A percentile compares a stretch with the other conserved stretches of the same genome.
phyloP scores from a whole-genome alignment of 2,888 invertebrate species.

The Sinodicranocentrus sp. region DNA sequence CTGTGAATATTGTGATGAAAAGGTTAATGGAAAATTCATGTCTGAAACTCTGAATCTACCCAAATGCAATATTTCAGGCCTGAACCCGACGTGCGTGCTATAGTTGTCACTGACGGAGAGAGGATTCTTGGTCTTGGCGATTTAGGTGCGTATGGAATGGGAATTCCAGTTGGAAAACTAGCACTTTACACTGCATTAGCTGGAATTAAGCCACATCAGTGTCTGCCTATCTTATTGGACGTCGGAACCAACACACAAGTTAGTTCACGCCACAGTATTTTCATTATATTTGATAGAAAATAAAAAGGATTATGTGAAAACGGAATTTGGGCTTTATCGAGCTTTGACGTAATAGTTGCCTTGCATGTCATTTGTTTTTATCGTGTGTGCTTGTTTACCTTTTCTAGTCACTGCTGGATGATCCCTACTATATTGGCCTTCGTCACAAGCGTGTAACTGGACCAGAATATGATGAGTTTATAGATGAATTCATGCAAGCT shows the following conservation, averaged over 20 bases:
- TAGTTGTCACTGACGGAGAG: slow-evolving; percentile 99
- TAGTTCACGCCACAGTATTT: no score
- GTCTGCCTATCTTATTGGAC: slow-evolving; percentile 95
- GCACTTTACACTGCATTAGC: slow-evolving; percentile 98
- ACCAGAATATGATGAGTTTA: slow-evolving; percentile 91
- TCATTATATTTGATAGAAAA: no score
- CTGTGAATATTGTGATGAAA: no score
- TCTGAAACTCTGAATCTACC: not conserved
- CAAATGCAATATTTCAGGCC: slow-evolving; percentile 82
- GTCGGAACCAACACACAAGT: slow-evolving; percentile 94
- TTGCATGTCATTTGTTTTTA: not conserved
- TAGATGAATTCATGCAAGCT: slow-evolving; percentile 98
- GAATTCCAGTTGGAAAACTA: slow-evolving; percentile 98
- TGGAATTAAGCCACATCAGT: slow-evolving; percentile 96
- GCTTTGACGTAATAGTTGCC: no score
- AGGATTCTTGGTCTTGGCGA: slow-evolving; percentile 98
- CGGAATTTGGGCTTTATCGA: no score
- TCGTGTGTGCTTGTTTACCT: no score
- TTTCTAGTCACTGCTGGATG: slow-evolving; percentile 87
- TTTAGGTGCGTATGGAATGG: slow-evolving; percentile 98
- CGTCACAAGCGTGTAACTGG: slow-evolving; percentile 91
- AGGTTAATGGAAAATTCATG: slow-evolving; percentile 8
- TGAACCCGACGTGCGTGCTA: slow-evolving; percentile 90
- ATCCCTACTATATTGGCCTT: slow-evolving; percentile 97
- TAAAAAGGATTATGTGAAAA: no score